Base-by-base conservation (phyloP, 2,888 invertebrate genomes). In the Pseudococcus jackbeardsleyi region DNA sequence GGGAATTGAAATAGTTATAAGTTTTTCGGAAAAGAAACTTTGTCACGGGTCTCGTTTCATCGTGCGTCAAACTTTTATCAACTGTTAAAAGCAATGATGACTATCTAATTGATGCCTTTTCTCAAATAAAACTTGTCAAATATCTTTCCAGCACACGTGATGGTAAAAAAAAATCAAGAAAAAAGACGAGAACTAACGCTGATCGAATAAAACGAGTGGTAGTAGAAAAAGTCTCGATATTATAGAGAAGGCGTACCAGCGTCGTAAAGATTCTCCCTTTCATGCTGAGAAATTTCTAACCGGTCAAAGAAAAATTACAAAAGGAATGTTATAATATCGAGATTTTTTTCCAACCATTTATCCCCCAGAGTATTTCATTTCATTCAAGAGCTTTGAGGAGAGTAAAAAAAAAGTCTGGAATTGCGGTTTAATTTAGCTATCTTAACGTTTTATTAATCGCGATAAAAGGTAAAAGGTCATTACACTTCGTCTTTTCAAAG, bases 71-170 rank as follows among this genome's bases (percentile, higher is more conserved):
- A 33, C 33, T 72, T 72, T 72, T 33, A 72, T 72, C 68, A 26
- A 33, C 68, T 33, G 33, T 33, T 72, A 33, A 59, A 64, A 15
- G 33, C 19, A 72, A 72, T 33, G 68, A 72, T 72, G 68, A 72
- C 68, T 72, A 72, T 33, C 26, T 72, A 72, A 72, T 33, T 72
- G 68, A 72, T 72, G 33, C 68, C 68, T 33, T 33, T 50, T 48
- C 19, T 46, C 22, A 84, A 84, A 84, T 84, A 84, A 50, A 84
- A 84, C 26, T 84, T 84, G 48, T 84, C 50, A 26, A 84, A 48
- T 84, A 84, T 84, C 26, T 22, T 84, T 84, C 48, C 1, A 11
- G 26, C 33, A 8, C 19, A 50, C 12, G 84, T n/a, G 19, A 39
- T n/a, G 48, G 19, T n/a, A 19, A 26, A 84, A 48, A 84, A 50